Conservation (phyloP, 1,140 invertebrate species). For the Calycopis cecrops region DNA sequence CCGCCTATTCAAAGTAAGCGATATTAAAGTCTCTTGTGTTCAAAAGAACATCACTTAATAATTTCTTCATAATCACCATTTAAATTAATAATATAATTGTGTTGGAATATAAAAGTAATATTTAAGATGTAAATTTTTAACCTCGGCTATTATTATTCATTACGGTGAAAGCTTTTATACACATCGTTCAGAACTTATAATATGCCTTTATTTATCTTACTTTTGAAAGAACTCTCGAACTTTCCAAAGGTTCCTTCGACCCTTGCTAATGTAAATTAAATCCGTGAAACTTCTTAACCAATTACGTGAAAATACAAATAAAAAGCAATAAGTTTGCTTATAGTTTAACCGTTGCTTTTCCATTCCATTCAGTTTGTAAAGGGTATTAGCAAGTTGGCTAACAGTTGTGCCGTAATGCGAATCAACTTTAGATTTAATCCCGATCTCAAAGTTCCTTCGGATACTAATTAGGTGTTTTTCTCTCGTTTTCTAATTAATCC, state of each 20-base stretch:
- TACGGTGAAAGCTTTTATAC: too few species aligned
- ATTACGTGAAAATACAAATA: constrained; percentile 13
- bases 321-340: constrained; percentile 15
- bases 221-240: neutral
- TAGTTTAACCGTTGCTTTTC: constrained; percentile 16
- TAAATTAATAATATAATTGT: too few species aligned
- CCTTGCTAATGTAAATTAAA: constrained; percentile 12
- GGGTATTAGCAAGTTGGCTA: constrained; percentile 10
- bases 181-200: too few species aligned
- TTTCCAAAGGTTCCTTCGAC: neutral
- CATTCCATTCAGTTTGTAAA: constrained; percentile 11
- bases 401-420: constrained; percentile 2
- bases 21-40: too few species aligned
- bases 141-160: too few species aligned
- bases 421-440: constrained; percentile 25
- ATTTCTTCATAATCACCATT: too few species aligned
- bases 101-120: too few species aligned
- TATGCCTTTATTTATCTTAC: too few species aligned
- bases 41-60: too few species aligned
- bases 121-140: too few species aligned
- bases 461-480: constrained; percentile 23
- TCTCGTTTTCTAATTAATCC: constrained; percentile 21
- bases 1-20: too few species aligned
- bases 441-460: constrained; percentile 18
- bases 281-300: constrained; percentile 15